Conservation (phyloP, 2,888 invertebrate genomes). For the Encarsia formosa region DNA sequence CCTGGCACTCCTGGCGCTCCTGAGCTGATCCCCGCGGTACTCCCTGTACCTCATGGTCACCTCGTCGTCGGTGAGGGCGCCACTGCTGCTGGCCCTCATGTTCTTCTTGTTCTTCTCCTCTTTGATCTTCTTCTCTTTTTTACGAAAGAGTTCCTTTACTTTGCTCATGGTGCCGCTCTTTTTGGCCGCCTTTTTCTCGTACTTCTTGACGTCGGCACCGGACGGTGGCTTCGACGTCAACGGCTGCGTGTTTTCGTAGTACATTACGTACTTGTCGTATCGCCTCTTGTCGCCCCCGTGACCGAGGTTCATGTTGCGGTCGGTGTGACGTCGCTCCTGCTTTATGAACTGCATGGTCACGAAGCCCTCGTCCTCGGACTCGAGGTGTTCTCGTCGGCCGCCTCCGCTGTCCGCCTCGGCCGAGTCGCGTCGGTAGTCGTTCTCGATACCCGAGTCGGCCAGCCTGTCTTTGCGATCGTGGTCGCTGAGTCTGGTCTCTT, state of each 20-base stretch:
- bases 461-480: slow-evolving; percentile 60
- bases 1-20: slow-evolving; percentile 45
- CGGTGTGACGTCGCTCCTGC: slow-evolving; percentile 71
- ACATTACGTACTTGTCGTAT: slow-evolving; percentile 40
- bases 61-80: slow-evolving; percentile 47
- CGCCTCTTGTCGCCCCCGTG: slow-evolving; percentile 37
- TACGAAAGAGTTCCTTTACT: slow-evolving; percentile 73
- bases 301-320: slow-evolving; percentile 53
- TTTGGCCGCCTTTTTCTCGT: slow-evolving; percentile 46
- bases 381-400: slow-evolving; percentile 44
- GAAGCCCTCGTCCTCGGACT: slow-evolving; percentile 69
- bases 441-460: slow-evolving; percentile 77
- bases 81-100: slow-evolving; percentile 37
- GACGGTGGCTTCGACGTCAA: slow-evolving; percentile 44
- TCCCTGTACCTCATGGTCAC: slow-evolving; percentile 47
- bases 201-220: slow-evolving; percentile 43
- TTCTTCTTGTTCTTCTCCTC: slow-evolving; percentile 53
- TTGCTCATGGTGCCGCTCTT: slow-evolving; percentile 51
- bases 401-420: slow-evolving; percentile 39
- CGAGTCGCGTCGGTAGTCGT: slow-evolving; percentile 73
- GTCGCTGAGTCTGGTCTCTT: slow-evolving; percentile 49
- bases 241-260: slow-evolving; percentile 36
- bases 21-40: slow-evolving; percentile 47
- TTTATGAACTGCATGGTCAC: slow-evolving; percentile 67
- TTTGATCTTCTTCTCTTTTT: slow-evolving; percentile 66